Percentiles rank a stretch among this genome's conserved stretches.
These are phyloP conservation scores for Myanophis thanlyinensis DNA, from an alignment of 2,113 vertebrate genomes.

Conservation along the genomic window DNA sequence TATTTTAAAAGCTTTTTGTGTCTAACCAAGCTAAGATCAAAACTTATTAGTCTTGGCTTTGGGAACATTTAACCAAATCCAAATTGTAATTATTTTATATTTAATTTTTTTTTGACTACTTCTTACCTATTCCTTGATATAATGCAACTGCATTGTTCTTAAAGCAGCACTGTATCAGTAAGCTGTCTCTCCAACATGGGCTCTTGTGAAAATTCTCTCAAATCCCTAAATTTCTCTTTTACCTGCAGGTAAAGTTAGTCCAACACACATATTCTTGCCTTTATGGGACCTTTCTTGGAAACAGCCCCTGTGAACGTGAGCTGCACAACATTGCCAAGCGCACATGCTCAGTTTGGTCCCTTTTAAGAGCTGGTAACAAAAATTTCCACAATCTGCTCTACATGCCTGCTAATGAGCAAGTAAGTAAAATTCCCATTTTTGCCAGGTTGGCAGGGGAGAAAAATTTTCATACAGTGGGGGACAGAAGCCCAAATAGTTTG, in stretches of 20 bases:
- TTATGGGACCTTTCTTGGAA: conserved; percentile 96
- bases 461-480: neutral
- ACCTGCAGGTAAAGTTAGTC: conserved; percentile 91
- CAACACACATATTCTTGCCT: conserved; percentile 98
- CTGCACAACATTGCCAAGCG: conserved; percentile 90
- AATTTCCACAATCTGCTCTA: conserved; percentile 99
- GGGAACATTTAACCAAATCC: neutral
- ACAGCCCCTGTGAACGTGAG: conserved; percentile 92
- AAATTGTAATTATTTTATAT: neutral
- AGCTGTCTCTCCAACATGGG: neutral
- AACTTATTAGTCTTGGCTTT: neutral
- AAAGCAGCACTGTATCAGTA: neutral
- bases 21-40: neutral
- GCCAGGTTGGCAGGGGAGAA: neutral
- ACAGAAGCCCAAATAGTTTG: neutral
- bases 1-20: neutral
- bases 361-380: conserved; percentile 93
- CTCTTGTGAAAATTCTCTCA: neutral
- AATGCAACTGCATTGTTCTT: neutral
- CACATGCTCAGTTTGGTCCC: conserved; percentile 95
- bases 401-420: conserved; percentile 89
- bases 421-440: conserved; percentile 52
- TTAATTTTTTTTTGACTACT: neutral
- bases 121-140: neutral
- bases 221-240: neutral